Percentiles rank a stretch among this genome's conserved stretches.
Conservation (phyloP, 1,140 invertebrate species). For the Papilio glaucus region DNA sequence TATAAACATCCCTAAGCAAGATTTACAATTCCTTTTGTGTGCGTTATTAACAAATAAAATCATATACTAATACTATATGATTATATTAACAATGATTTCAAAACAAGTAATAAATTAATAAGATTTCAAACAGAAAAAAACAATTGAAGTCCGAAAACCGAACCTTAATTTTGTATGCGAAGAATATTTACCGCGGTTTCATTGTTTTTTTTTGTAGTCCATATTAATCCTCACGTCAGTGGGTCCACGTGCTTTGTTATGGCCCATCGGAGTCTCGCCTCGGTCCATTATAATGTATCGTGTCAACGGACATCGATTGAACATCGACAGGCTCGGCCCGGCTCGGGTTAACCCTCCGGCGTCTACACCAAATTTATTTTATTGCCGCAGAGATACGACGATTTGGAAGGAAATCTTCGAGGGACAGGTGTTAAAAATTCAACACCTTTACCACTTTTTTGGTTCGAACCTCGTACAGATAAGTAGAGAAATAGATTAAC, state of each 20-base stretch:
- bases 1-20: not conserved
- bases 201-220: slow-evolving; percentile 67
- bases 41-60: slow-evolving; percentile 15
- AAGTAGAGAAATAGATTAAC: slow-evolving; percentile 74
- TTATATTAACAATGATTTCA: slow-evolving; percentile 43
- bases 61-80: not conserved
- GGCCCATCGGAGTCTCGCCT: slow-evolving; percentile 68
- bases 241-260: slow-evolving; percentile 78
- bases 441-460: slow-evolving; percentile 76
- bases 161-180: slow-evolving; percentile 67
- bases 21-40: slow-evolving; percentile 8
- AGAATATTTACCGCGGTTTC: slow-evolving; percentile 59
- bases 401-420: slow-evolving; percentile 77
- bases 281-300: slow-evolving; percentile 80
- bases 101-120: slow-evolving; percentile 62
- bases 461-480: slow-evolving; percentile 62
- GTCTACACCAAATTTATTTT: slow-evolving; percentile 81
- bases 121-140: slow-evolving; percentile 54
- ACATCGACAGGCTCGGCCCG: slow-evolving; percentile 69
- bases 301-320: slow-evolving; percentile 80
- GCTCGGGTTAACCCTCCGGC: slow-evolving; percentile 73
- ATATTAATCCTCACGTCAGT: slow-evolving; percentile 79
- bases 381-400: slow-evolving; percentile 79
- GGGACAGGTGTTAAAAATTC: slow-evolving; percentile 81
- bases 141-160: slow-evolving; percentile 47